Evolutionary conservation across 1,140 invertebrate species (phyloP), one percentile per base, ranked within the genome.

Genomic region (Pseudobourletiella spinata): DNA sequence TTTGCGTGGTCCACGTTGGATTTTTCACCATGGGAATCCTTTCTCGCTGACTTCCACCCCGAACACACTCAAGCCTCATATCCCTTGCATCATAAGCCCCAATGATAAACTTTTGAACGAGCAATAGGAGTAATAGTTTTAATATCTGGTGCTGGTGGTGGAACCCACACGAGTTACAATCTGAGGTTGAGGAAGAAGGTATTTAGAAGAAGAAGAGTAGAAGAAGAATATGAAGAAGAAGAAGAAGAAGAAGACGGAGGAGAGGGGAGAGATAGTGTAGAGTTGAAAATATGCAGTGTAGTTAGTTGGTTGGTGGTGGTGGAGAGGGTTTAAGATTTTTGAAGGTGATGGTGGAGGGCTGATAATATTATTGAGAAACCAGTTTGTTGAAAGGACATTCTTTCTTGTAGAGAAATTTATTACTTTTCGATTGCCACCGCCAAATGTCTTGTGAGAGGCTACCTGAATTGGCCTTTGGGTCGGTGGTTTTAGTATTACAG

Each of bases 351-450:
- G 58, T 60, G 51, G 44, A 55, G 35, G 59, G 59, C 42, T 65
- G 57, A 64, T 60, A 61, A 57, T 65, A 60, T 56, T 57, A 61
- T 61, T 65, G 60, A 35, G 32, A 67, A 65, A 67, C 65, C 65
- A 67, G 65, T 67, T 67, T 67, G 65, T 64, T 67, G 61, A 67
- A 67, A 67, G 65, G 65, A 67, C 65, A 67, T 67, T 67, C 61
- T 67, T 67, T 24, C 30, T 55, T 51, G 11, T 55, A 24, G 65
- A 48, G 57, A 61, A 60, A 67, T 67, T 67, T 67, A 67, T 67
- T 67, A 58, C 65, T 67, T 67, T 67, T 67, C 65, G 65, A 67
- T 67, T 63, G 61, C 61, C 61, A 63, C 35, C 57, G 52, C 65
- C 65, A 63, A 66, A 67, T 67, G 65, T 57, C 61, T 63, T 59